phyloP scores from a whole-genome alignment of 2,888 invertebrate species.

The Drosophila hamatofila region DNA sequence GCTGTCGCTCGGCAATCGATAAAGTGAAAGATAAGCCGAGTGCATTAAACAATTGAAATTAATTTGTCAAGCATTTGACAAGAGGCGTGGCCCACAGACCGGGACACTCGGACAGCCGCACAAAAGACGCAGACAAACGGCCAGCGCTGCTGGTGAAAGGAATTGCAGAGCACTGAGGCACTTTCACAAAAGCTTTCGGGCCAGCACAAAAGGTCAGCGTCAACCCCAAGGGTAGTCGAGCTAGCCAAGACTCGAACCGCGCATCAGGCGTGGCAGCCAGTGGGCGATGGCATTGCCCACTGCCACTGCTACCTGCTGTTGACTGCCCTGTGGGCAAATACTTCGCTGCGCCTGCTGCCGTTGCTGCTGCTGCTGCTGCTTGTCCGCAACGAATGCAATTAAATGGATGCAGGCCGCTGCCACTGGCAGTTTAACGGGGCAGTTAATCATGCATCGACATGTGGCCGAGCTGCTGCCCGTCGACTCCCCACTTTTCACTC shows the following conservation, averaged over 20 bases:
- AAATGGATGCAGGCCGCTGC: constrained; percentile 76
- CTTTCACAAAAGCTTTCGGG: constrained; percentile 73
- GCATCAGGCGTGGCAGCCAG: constrained; percentile 20
- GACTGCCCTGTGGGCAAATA: constrained; percentile 56
- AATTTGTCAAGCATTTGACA: constrained; percentile 76
- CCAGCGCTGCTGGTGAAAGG: constrained; percentile 64
- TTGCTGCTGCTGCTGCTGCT: constrained; percentile 22
- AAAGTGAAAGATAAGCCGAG: constrained; percentile 71
- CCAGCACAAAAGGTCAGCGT: constrained; percentile 47
- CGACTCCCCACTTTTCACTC: constrained; percentile 23
- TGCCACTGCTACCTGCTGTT: constrained; percentile 28
- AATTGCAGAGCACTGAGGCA: constrained; percentile 47
- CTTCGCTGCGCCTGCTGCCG: constrained; percentile 27
- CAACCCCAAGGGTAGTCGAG: constrained; percentile 43
- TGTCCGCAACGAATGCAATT: constrained; percentile 77
- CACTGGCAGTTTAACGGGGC: constrained; percentile 66
- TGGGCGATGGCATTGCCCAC: constrained; percentile 69
- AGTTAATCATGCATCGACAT: constrained; percentile 83
- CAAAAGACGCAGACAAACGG: not conserved
- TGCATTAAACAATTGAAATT: constrained; percentile 78
- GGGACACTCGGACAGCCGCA: constrained; percentile 8
- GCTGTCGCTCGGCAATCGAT: constrained; percentile 64
- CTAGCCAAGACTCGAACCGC: constrained; percentile 57
- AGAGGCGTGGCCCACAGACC: constrained; percentile 51
- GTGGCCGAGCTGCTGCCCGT: constrained; percentile 28